These are phyloP conservation scores for Peromyscus maniculatus DNA, from an alignment of 2,113 vertebrate species.

Conservation along the genomic window DNA sequence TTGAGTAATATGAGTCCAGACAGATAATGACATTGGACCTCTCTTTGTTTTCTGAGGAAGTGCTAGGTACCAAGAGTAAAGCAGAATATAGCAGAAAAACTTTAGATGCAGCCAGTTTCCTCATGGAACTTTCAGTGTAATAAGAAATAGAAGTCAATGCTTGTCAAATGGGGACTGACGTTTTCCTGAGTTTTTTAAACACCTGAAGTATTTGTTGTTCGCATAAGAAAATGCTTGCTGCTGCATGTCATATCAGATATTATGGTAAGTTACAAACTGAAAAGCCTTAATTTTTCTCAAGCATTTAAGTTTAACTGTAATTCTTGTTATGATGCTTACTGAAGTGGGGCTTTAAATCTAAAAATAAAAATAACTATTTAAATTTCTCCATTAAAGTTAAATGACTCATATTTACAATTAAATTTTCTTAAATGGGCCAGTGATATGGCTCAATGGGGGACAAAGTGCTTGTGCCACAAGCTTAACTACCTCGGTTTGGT, in stretches of 20 bases:
- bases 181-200: constrained; percentile 41
- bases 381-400: constrained; percentile 47
- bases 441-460: not conserved
- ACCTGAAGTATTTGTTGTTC: not conserved
- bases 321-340: constrained; percentile 23
- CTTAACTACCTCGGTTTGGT: not conserved
- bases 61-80: not conserved
- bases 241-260: constrained; percentile 41
- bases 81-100: not conserved
- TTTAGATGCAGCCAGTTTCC: not conserved
- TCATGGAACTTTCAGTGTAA: not conserved
- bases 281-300: constrained; percentile 52
- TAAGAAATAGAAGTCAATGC: constrained; percentile 20
- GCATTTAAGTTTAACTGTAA: constrained; percentile 46
- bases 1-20: constrained; percentile 48
- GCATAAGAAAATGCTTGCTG: not conserved
- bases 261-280: constrained; percentile 50
- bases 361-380: constrained; percentile 49
- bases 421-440: constrained; percentile 1
- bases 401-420: constrained; percentile 56
- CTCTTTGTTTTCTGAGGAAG: not conserved
- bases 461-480: not conserved
- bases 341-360: constrained; percentile 13
- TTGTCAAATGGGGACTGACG: not conserved
- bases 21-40: not conserved